These are phyloP conservation scores for Mamestra configurata DNA, from an alignment of 1,140 invertebrate species.

Conservation along the genomic window DNA sequence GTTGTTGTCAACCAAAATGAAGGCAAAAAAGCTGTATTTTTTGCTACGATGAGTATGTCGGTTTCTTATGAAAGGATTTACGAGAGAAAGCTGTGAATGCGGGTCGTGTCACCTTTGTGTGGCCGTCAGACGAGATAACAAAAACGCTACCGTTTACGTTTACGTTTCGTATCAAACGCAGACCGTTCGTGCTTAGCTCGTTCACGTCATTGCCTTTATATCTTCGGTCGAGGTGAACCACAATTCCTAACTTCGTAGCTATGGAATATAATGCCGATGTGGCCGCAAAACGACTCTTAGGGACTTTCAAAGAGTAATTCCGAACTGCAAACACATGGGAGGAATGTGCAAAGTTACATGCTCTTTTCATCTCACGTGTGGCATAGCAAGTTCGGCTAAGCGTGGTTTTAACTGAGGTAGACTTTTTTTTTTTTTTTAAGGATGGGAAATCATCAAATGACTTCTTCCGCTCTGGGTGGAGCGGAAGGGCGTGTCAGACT, in stretches of 20 bases:
- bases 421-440: no score
- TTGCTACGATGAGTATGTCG: neutral
- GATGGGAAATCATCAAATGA: no score
- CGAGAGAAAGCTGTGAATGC: constrained; percentile 7
- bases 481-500: no score
- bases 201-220: neutral
- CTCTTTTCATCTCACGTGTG: constrained; percentile 38
- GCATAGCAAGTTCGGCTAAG: neutral
- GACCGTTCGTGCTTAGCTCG: neutral
- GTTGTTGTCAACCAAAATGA: neutral
- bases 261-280: neutral
- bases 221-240: constrained; percentile 1
- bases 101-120: constrained; percentile 22
- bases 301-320: constrained; percentile 7
- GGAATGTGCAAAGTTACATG: constrained; percentile 36
- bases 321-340: neutral
- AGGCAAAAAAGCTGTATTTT: neutral
- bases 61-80: constrained; percentile 35
- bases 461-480: no score
- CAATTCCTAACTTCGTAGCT: neutral
- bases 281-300: neutral
- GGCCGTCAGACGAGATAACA: constrained; percentile 9
- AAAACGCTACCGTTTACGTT: constrained; percentile 1
- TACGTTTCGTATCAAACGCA: constrained; percentile 20
- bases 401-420: neutral